Evolutionary conservation across 2,888 invertebrate genomes (phyloP), one percentile per base, ranked within the genome.

Genomic region (Nymphalis polychloros): DNA sequence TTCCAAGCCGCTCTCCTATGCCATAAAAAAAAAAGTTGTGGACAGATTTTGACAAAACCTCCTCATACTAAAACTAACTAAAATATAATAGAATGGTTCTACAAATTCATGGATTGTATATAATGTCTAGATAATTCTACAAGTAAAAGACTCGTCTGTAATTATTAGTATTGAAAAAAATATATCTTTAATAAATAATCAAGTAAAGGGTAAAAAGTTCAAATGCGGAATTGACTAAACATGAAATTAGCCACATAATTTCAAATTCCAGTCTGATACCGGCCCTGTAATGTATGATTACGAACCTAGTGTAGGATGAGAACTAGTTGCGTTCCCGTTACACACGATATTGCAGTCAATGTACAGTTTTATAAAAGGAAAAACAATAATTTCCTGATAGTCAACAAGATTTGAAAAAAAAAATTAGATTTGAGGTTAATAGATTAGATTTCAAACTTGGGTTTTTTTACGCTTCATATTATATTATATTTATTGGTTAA

Each of bases 241-340:
- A 17, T 31, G 2, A 4, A n/a, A n/a, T 55, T n/a, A 17, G 13
- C 23, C 19, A 41, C 57, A 41, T 6, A 41, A 35, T 57, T 57
- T 41, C 4, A 13, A 41, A 48, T 48, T 61, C 60, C 60, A 20
- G 27, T 48, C 47, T 8, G 27, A 61, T 61, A 31, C 48, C 17
- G 48, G 47, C 13, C 27, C 35, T 61, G 52, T 52, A 53, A 47
- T 35, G 46, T 65, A 46, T 53, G 52, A 65, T 65, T 60, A 52
- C 50, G 59, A 5, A 19, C 50, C 48, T 20, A 20, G 20, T 6
- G n/a, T 35, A 19, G 47, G 53, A 60, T 64, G 63, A 17, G 52
- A 63, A 59, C 68, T 68, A 60, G 63, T 63, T 68, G 17, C 23
- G 17, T 59, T 59, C 63, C 63, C 63, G 63, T 59, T 65, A 65